Base-by-base conservation (phyloP, 2,888 invertebrate genomes). In the Troides aeacus region DNA sequence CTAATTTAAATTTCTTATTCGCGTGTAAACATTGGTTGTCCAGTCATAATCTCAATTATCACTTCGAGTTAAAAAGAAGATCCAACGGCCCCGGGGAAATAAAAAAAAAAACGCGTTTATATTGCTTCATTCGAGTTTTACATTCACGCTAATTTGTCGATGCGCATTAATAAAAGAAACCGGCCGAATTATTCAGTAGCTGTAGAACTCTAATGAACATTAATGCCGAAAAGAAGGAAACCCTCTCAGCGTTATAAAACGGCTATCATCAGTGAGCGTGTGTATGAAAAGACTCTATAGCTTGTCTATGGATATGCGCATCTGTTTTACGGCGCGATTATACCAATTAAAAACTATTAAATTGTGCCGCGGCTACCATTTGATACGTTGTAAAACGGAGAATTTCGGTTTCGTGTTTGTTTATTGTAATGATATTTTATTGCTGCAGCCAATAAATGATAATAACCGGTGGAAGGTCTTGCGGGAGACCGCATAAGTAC, bases 271-370 rank as follows among this genome's bases (percentile, higher is more conserved):
- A 86, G 84, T 79, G 84, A 83, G 82, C 82, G 83, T 82, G 82
- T 85, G 82, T 84, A 85, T 87, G 87, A 86, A 87, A 84, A 88
- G 84, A 86, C 85, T 87, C 85, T 84, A 86, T 87, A 84, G 81
- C 78, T 84, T 85, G 84, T 84, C 89, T 87, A 85, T 86, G 82
- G 46, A 15, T 79, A 61, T 70, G 71, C 80, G 84, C 88, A 88
- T 87, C 88, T 86, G 88, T 83, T 90, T 89, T 88, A 89, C 82
- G 81, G 81, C 77, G 81, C 86, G 87, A 88, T 90, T 83, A 89
- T 85, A 87, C 90, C 92, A 92, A 92, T 92, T 92, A 92, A 92
- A 91, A 91, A 86, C 89, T 88, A 90, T 91, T 89, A 90, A 89
- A 90, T 88, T 82, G 84, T 83, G 80, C 81, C 81, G 84, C 87